A percentile compares a stretch with the other conserved stretches of the same genome.
Evolutionary conservation across 2,888 invertebrate species (phyloP).

Genomic region (Phoronis australis): DNA sequence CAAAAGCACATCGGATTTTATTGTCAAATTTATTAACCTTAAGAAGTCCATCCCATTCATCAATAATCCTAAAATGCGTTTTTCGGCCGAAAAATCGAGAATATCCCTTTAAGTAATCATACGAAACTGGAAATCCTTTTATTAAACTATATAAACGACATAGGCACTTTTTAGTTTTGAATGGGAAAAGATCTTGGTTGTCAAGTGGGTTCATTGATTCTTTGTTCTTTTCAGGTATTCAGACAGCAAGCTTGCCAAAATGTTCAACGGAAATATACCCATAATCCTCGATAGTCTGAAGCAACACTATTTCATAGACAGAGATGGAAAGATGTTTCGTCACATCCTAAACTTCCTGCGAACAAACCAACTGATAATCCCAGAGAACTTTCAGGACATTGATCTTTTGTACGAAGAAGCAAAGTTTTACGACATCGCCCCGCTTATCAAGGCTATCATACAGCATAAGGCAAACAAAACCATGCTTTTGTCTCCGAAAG

Average conservation of each 20-base stretch:
- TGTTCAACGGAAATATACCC: constrained; percentile 92
- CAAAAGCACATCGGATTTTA: too few species aligned
- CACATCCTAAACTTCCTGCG: constrained; percentile 96
- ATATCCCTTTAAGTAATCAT: too few species aligned
- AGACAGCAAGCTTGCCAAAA: constrained; percentile 82
- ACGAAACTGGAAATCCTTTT: too few species aligned
- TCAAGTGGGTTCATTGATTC: too few species aligned
- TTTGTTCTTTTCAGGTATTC: constrained; percentile 68
- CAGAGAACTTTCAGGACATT: constrained; percentile 78
- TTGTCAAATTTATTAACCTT: too few species aligned
- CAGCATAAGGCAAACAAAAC: background rate
- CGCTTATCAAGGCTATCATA: background rate
- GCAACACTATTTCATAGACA: constrained; percentile 97
- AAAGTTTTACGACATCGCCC: constrained; percentile 68
- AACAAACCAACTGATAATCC: constrained; percentile 79
- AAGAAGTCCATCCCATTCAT: too few species aligned
- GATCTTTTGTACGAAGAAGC: constrained; percentile 88
- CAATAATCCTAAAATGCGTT: too few species aligned
- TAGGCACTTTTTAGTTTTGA: too few species aligned
- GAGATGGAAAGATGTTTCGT: constrained; percentile 95
- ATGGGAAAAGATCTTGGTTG: too few species aligned
- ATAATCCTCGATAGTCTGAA: constrained; percentile 92
- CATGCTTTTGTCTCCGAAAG: too few species aligned
- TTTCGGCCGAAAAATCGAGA: too few species aligned
- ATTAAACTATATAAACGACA: too few species aligned